Base-by-base conservation (phyloP, 1,140 invertebrate genomes). In the Temnothorax curvispinosus region DNA sequence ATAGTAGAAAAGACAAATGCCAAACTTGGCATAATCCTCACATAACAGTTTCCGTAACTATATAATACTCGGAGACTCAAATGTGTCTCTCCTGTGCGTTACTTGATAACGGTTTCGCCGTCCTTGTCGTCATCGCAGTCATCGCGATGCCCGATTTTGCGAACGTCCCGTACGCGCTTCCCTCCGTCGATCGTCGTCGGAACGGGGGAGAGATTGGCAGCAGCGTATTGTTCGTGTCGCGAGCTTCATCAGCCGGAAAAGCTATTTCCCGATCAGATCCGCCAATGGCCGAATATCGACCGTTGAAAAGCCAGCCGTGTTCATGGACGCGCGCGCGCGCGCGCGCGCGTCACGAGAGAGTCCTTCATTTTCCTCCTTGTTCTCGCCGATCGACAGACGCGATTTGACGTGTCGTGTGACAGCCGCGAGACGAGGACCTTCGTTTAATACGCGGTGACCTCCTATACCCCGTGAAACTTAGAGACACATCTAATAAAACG, bases 201-300 rank as follows among this genome's bases (percentile, higher is more conserved):
- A 64, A n/a, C 38, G 65, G 60, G 82, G 86, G 56, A 90, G 87
- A 91, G 87, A 91, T 89, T 91, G 88, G 38, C 89, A 88, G 44
- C 89, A 86, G 64, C 44, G 50, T 86, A 90, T 91, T 91, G 89
- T 92, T 89, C 88, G 54, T 78, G 38, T n/a, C 67, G 86, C 81
- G 56, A 65, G 75, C 35, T 77, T 88, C 87, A 81, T 76, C 75
- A 81, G 69, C 88, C 84, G 86, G 80, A 90, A 89, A 92, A 88
- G 81, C 87, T 87, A 89, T 91, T 89, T 90, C 89, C 90, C 54
- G 86, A 87, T 89, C 81, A 87, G 85, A 90, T 90, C 58, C 54
- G 35, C 32, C 54, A 60, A 41, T 60, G 65, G 18, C 72, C 54
- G 71, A 58, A 81, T 87, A 88, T 88, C 85, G 87, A 88, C 41